phyloP scores from a whole-genome alignment of 2,888 invertebrate genomes.

The Hypolimnas misippus region DNA sequence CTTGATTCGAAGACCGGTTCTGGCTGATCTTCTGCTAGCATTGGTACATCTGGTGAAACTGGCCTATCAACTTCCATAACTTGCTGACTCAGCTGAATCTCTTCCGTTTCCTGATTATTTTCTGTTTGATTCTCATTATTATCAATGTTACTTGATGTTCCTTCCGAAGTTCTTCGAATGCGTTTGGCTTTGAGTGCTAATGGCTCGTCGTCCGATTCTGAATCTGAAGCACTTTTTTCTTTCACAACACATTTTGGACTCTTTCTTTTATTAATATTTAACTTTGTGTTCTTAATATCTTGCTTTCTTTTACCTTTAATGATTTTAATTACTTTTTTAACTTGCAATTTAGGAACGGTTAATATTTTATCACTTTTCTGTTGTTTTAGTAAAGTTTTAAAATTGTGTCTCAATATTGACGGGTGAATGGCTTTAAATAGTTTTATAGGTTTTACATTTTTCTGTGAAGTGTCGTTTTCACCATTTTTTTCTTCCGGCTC shows the following conservation, averaged over 20 bases:
- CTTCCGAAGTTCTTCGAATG: constrained; percentile 36
- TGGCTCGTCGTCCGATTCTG: constrained; percentile 53
- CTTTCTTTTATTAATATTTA: constrained; percentile 5
- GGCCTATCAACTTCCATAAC: neutral
- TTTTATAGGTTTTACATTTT: constrained; percentile 51
- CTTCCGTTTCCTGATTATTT: neutral
- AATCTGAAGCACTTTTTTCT: neutral
- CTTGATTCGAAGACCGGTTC: neutral
- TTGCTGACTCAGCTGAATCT: neutral
- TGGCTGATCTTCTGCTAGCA: neutral
- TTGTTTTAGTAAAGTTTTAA: constrained; percentile 25
- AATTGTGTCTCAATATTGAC: constrained; percentile 32
- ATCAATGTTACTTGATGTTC: constrained; percentile 4
- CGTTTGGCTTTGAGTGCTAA: constrained; percentile 60
- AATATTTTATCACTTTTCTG: constrained; percentile 5
- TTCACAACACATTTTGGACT: constrained; percentile 22
- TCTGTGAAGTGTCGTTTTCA: neutral
- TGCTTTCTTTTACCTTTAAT: constrained; percentile 25
- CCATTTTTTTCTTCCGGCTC: constrained; percentile 8
- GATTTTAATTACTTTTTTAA: constrained; percentile 10
- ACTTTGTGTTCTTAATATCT: neutral
- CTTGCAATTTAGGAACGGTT: neutral
- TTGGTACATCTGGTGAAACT: neutral
- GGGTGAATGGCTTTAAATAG: constrained; percentile 49
- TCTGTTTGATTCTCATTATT: neutral